Base-by-base conservation (phyloP, 1,140 invertebrate species). In the Papilio aristodemus region DNA sequence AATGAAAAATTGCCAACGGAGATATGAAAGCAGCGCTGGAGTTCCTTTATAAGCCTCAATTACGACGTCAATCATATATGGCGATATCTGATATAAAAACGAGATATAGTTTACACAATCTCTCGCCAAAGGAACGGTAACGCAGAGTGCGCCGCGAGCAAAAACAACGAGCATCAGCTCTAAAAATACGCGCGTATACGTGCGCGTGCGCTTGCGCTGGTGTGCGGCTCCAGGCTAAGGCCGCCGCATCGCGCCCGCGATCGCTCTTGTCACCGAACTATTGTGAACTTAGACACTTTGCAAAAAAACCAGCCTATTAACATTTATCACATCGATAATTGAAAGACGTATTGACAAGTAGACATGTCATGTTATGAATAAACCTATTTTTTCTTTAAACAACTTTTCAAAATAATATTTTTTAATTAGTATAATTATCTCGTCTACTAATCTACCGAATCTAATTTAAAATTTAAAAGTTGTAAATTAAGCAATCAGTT, bases 161-260 rank as follows among this genome's bases (percentile, higher is more conserved):
- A 83, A 78, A 85, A 84, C 80, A 60, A 78, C 59, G 43, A 74
- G 73, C 85, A 87, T 89, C 85, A 87, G 78, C 77, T 79, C 87
- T 87, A 87, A 89, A 87, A 87, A 89, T 89, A 89, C 72, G 69
- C 77, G 66, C 70, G 68, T 36, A 10, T 58, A 66, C 64, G 73
- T 70, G 66, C 68, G 11, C n/a, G n/a, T n/a, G 27, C 27, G 27
- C 27, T 43, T 59, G 70, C 69, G 71, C 69, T 73, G 74, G 71
- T 74, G 71, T 72, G 71, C 73, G 68, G 73, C 71, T 81, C 80
- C 83, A 81, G 75, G 62, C 46, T 83, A 78, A 72, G 13, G 75
- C 79, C 83, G 84, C 84, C 83, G 73, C 69, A 70, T 73, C 27
- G 6, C 27, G 27, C 27, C 6, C 27, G 27, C 27, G 27, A 32